Evolutionary conservation across 2,113 vertebrate genomes (phyloP).

Genomic region (Rhineura floridana): DNA sequence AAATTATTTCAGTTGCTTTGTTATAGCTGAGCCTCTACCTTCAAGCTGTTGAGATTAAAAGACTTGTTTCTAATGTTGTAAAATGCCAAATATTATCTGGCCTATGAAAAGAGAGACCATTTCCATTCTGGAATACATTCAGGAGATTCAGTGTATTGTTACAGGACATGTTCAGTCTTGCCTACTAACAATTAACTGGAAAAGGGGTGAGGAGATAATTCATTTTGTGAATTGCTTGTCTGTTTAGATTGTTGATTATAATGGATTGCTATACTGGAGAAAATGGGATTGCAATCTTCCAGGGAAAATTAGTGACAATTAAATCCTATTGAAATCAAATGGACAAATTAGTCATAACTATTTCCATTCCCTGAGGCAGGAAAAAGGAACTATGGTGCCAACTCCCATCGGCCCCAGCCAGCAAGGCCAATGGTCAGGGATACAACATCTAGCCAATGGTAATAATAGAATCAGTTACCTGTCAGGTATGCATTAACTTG

Average conservation of each 20-base stretch:
- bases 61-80: background rate
- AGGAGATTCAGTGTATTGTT: constrained; percentile 13
- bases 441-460: too few species aligned
- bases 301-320: background rate
- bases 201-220: constrained; percentile 26
- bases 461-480: too few species aligned
- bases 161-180: constrained; percentile 19
- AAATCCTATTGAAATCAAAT: background rate
- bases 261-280: background rate
- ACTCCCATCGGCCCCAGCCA: too few species aligned
- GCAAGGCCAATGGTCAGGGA: too few species aligned
- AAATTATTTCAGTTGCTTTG: constrained; percentile 34
- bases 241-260: background rate
- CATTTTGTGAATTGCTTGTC: constrained; percentile 29
- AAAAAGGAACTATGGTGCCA: too few species aligned
- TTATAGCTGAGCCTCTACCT: constrained; percentile 8
- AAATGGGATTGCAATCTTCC: background rate
- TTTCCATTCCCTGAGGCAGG: background rate
- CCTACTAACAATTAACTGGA: constrained; percentile 44
- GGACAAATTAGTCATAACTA: background rate
- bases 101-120: accelerated
- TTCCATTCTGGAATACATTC: background rate
- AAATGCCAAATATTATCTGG: background rate
- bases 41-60: background rate
- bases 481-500: too few species aligned